Evolutionary conservation across 2,113 vertebrate genomes (phyloP), one percentile per base, ranked within the genome.

Genomic region (Psephotus haematonotus): DNA sequence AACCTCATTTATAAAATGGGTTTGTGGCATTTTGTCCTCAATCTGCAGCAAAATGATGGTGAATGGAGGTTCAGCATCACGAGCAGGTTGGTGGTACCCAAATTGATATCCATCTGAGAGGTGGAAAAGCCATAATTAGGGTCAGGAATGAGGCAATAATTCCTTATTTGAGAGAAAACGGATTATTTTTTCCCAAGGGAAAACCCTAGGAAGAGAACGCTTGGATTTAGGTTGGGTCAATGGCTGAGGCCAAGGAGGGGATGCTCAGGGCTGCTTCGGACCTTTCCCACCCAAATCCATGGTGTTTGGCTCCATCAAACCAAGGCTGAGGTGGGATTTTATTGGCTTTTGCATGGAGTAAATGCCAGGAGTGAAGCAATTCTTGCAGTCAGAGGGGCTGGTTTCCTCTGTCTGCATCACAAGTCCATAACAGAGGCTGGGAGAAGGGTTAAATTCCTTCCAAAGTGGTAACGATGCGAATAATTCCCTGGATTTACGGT

Each of bases 101-200:
- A 65, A 1, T 11, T 1, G 8, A 47, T 9, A 53, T 1, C 1
- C 2, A 8, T 8, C 3, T 5, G 3, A 53, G 18, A 65, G 11
- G 23, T 23, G 11, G 60, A 46, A 72, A 78, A 78, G 17, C n/a
- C 35, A 11, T 18, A 47, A 55, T 29, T 9, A 29, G 16, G 41
- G 23, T 18, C 1, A 0, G 5, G 19, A 60, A 55, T 37, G 60
- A 60, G 59, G 31, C 31, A 33, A 12, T 7, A 68, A 79, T 35
- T 41, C 24, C 24, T 67, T 33, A 37, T 22, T 74, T 43, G 24
- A 49, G 35, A 52, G 17, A 33, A 67, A 37, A 74, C 0, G 1
- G n/a, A 7, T 43, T 20, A 0, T 24, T 74, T 63, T 70, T 64
- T 44, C 29, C 23, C 13, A 39, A 49, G 20, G 55, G 37, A 50